These are phyloP conservation scores for Zhengitettix transpicula DNA, from an alignment of 2,888 invertebrate species.

Conservation along the genomic window DNA sequence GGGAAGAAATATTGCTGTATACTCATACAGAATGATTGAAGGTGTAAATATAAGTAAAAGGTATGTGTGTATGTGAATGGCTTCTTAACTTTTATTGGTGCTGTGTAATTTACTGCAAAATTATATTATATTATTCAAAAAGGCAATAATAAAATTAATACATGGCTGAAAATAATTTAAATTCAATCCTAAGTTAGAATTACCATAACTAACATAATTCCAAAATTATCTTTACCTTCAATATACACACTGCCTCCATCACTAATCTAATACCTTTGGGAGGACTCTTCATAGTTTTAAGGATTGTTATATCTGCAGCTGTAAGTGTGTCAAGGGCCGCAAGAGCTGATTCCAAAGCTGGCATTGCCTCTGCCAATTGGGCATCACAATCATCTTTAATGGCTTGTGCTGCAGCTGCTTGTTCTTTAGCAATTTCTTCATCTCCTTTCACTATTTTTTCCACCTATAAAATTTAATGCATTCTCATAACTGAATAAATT, in stretches of 20 bases:
- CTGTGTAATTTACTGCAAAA: too few relatives aligned
- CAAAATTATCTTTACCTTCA: slow-evolving; percentile 37
- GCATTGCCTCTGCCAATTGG: slow-evolving; percentile 79
- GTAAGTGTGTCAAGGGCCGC: slow-evolving; percentile 81
- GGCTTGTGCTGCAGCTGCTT: slow-evolving; percentile 43
- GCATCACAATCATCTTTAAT: slow-evolving; percentile 90
- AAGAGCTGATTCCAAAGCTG: slow-evolving; percentile 72
- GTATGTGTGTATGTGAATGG: too few relatives aligned
- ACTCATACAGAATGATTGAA: too few relatives aligned
- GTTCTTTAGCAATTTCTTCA: slow-evolving; percentile 53
- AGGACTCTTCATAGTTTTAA: slow-evolving; percentile 94
- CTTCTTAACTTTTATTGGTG: too few relatives aligned
- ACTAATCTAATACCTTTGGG: slow-evolving; percentile 77
- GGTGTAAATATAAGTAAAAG: too few relatives aligned
- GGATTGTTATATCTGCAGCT: slow-evolving; percentile 75
- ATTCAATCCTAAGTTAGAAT: neutral
- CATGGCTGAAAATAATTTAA: too few relatives aligned
- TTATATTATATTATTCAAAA: too few relatives aligned
- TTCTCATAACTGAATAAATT: too few relatives aligned
- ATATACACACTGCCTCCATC: slow-evolving; percentile 90
- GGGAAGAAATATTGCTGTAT: too few relatives aligned
- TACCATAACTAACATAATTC: neutral
- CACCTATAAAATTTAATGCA: slow-evolving; percentile 22
- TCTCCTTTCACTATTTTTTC: slow-evolving; percentile 65
- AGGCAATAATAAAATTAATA: too few relatives aligned